Conservation (phyloP, 2,888 invertebrate genomes). For the Pristionchus arcanus region DNA sequence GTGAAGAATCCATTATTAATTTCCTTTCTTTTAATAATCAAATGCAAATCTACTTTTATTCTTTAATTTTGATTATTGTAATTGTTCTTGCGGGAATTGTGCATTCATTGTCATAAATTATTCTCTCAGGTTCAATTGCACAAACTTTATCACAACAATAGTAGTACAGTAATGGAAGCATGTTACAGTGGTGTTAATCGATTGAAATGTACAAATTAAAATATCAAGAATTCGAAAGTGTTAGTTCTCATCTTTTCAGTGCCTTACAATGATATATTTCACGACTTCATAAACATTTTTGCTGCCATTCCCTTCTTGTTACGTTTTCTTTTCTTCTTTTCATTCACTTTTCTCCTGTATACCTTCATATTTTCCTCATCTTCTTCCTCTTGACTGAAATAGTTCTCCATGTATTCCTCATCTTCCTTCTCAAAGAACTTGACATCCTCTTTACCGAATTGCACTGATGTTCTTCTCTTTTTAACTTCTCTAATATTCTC, state of each 20-base stretch:
- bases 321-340: neutral
- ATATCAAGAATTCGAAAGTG: neutral
- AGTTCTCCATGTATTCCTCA: neutral
- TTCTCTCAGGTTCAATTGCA: neutral
- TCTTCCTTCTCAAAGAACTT: too few relatives aligned
- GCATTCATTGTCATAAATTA: neutral
- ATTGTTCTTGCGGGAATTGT: neutral
- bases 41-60: neutral
- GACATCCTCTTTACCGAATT: neutral
- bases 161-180: neutral
- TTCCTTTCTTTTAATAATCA: neutral
- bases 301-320: neutral
- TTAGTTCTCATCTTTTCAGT: neutral
- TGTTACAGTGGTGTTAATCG: neutral
- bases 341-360: neutral
- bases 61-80: neutral
- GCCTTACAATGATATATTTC: neutral
- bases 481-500: neutral
- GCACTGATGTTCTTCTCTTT: neutral
- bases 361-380: neutral
- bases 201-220: neutral
- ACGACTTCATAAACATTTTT: neutral
- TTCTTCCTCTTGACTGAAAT: neutral
- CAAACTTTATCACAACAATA: slow-evolving; percentile 14
- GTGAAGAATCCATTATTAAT: neutral